Percentiles rank a stretch among this genome's conserved stretches.
These are phyloP conservation scores for Platanista minor DNA, from an alignment of 2,113 vertebrate species.

Conservation along the genomic window DNA sequence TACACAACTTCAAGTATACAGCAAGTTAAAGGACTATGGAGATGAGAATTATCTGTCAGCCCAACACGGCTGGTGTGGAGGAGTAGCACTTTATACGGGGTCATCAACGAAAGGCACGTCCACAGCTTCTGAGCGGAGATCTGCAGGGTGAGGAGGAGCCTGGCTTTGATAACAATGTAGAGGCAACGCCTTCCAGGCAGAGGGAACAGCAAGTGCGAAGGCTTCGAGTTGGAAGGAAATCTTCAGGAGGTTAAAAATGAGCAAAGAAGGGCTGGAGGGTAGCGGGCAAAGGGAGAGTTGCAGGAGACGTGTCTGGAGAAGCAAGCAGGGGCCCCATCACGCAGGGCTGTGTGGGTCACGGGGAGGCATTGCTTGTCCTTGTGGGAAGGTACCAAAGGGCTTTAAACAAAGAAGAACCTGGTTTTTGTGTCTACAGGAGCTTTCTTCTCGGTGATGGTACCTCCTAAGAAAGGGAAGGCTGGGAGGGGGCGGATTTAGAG, in stretches of 20 bases:
- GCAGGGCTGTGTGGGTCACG: rapidly evolving
- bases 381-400: neutral
- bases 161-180: neutral
- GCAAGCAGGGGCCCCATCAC: rapidly evolving
- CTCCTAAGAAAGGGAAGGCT: neutral
- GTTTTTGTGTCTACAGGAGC: neutral
- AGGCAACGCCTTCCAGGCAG: neutral
- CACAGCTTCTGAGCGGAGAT: neutral
- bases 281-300: neutral
- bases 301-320: neutral
- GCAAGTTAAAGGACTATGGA: neutral
- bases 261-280: neutral
- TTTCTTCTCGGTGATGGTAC: neutral
- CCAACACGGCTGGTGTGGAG: neutral
- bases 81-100: rapidly evolving
- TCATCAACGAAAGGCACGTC: neutral
- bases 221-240: neutral
- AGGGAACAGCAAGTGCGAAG: neutral
- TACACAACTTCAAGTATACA: neutral
- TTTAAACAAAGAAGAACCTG: neutral
- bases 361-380: neutral
- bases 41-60: neutral
- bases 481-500: neutral
- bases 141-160: neutral
- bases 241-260: neutral